Conservation (phyloP, 2,888 invertebrate genomes). For the Agrotis ipsilon region DNA sequence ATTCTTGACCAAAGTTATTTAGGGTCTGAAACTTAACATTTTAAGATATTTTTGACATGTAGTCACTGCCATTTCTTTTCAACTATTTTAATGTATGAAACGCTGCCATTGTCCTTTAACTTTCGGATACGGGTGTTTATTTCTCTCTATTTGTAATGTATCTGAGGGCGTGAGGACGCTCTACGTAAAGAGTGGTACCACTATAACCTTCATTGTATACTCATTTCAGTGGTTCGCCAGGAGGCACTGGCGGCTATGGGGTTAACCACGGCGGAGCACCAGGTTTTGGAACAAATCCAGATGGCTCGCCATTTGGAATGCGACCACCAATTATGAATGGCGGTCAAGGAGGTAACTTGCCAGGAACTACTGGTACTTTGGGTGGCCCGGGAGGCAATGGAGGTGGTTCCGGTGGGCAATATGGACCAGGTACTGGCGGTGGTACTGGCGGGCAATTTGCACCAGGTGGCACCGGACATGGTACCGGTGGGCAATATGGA, state of each 20-base stretch:
- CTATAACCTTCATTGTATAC: not conserved
- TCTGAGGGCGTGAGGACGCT: not conserved
- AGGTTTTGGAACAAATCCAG: slow-evolving; percentile 34
- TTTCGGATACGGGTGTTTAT: not conserved
- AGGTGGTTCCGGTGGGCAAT: no score
- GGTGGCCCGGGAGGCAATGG: slow-evolving; percentile 15
- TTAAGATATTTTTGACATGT: no score
- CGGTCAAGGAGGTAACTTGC: slow-evolving; percentile 38
- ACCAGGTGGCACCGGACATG: not conserved
- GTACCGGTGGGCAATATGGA: not conserved
- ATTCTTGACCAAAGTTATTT: no score
- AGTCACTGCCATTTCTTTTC: no score
- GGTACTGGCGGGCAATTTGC: not conserved
- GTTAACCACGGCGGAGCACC: slow-evolving; percentile 41
- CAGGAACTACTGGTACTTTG: slow-evolving; percentile 5
- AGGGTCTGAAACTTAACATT: no score
- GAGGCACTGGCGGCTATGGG: slow-evolving; percentile 45
- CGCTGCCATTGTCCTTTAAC: no score
- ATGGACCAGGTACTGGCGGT: not conserved
- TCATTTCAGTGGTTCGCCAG: slow-evolving; percentile 54
- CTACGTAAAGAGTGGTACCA: not conserved
- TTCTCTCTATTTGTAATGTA: not conserved
- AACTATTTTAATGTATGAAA: no score
- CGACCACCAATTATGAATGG: slow-evolving; percentile 43
- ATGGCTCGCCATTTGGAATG: slow-evolving; percentile 37